Evolutionary conservation across 1,140 invertebrate genomes (phyloP).

Genomic region (Leptinotarsa undecemlineata): DNA sequence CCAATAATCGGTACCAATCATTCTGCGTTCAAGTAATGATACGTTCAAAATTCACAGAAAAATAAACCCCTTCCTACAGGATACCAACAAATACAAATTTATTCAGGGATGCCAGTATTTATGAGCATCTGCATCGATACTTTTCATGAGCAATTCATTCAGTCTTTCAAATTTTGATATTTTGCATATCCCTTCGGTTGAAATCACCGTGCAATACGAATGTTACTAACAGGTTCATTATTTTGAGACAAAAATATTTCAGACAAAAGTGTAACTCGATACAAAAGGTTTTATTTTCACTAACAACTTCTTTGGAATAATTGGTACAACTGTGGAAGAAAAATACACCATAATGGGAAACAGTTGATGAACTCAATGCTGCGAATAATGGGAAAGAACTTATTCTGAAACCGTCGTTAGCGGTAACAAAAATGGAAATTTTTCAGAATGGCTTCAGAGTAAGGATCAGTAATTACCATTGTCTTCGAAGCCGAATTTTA

Average conservation of each 20-base stretch:
- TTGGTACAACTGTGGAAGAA: constrained; percentile 1
- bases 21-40: too few relatives aligned
- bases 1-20: too few relatives aligned
- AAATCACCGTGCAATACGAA: background rate
- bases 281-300: constrained; percentile 15
- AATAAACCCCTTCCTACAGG: too few relatives aligned
- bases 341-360: background rate
- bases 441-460: constrained; percentile 1
- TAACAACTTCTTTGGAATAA: constrained; percentile 16
- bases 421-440: constrained; percentile 12
- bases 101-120: too few relatives aligned
- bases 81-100: too few relatives aligned
- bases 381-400: background rate
- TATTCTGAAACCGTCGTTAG: background rate
- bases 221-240: constrained; percentile 10
- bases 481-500: constrained; percentile 5
- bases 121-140: too few relatives aligned
- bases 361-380: constrained; percentile 10
- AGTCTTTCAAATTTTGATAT: too few relatives aligned
- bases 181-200: too few relatives aligned
- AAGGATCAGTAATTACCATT: constrained; percentile 15
- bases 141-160: too few relatives aligned
- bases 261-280: constrained; percentile 1
- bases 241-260: background rate
- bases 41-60: too few relatives aligned